Base-by-base conservation (phyloP, 2,888 invertebrate genomes). In the Subacronicta megacephala region DNA sequence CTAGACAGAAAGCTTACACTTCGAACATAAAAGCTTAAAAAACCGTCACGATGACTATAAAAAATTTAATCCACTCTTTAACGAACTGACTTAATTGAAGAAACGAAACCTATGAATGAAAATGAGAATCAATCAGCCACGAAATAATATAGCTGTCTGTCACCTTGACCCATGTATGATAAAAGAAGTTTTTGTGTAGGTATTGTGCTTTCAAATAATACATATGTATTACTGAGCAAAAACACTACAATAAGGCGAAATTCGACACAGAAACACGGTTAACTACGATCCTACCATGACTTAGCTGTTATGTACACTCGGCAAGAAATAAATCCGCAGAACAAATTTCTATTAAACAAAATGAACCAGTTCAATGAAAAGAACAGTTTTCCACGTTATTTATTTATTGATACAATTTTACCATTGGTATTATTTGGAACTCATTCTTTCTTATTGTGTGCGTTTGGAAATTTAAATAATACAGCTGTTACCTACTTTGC, bases 191-290 rank as follows among this genome's bases (percentile, higher is more conserved):
- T 75, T 59, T 37, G 46, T 17, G 47, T 41, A 31, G 31, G 31
- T 31, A 67, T 56, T 73, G 56, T 66, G 41, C 33, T 60, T 60
- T 57, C 44, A 60, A 56, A 56, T 58, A 46, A 23, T 43, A 43
- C 45, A 18, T 26, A 7, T 29, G 45, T 56, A 62, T 73, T 74
- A 77, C 75, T 31, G 62, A 51, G 72, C 68, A 64, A 38, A 76
- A 75, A 68, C 46, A 7, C 18, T 60, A 76, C 68, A 60, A 68
- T 64, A 56, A 61, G 29, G 52, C 46, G 38, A 67, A 54, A 61
- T 33, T 41, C 40, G 74, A 56, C 75, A 71, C 50, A 71, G 65
- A 63, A 76, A 75, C 76, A 73, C 64, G 53, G 58, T 73, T 55
- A 63, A 64, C 51, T 58, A 49, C 53, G 52, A 49, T 42, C 54